phyloP scores from a whole-genome alignment of 2,888 invertebrate species.

The Oligia strigilis region DNA sequence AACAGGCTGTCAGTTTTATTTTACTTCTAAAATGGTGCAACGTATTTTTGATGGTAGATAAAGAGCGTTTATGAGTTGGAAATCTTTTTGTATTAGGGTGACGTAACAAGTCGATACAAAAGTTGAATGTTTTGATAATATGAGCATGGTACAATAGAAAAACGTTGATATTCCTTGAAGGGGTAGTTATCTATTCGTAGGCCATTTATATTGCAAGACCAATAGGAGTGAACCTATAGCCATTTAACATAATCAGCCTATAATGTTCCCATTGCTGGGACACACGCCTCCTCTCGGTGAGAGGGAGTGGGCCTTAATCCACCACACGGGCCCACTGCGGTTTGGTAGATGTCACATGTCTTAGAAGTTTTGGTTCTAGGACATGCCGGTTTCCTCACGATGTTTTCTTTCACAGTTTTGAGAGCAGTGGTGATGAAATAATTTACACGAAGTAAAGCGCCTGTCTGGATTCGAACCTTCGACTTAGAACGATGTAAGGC shows the following conservation, averaged over 20 bases:
- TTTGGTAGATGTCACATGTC: neutral
- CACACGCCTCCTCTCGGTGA: neutral
- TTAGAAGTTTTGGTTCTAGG: neutral
- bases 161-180: neutral
- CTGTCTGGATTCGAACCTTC: neutral
- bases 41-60: slow-evolving; percentile 66
- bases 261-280: neutral
- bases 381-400: neutral
- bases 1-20: slow-evolving; percentile 69
- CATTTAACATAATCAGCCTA: neutral
- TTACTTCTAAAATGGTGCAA: slow-evolving; percentile 67
- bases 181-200: neutral
- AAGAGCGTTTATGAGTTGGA: slow-evolving; percentile 64
- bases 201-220: neutral
- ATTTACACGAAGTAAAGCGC: neutral
- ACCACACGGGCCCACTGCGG: neutral
- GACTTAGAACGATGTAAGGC: neutral
- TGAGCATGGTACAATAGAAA: neutral
- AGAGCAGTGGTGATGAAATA: neutral
- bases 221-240: no score
- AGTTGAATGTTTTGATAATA: neutral
- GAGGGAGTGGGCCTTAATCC: neutral
- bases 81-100: slow-evolving; percentile 54
- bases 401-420: neutral
- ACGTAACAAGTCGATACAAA: neutral